A percentile compares a stretch with the other conserved stretches of the same genome.
These are phyloP conservation scores for Geotrypetes seraphini DNA, from an alignment of 2,797 vertebrate species.

Conservation along the genomic window DNA sequence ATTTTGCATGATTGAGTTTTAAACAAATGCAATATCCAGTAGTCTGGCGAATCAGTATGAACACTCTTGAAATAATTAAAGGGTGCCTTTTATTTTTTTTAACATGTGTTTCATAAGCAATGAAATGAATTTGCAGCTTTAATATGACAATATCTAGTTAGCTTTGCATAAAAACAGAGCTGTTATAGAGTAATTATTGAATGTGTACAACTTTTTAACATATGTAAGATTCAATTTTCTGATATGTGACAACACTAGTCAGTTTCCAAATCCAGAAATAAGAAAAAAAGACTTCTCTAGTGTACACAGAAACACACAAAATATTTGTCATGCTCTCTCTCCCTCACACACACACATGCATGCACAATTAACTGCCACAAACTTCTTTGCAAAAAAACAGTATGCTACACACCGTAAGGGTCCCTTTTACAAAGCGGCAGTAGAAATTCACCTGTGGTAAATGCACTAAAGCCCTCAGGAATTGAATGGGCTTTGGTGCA, in stretches of 20 bases:
- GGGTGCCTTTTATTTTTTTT: conserved; percentile 80
- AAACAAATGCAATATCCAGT: conserved; percentile 99
- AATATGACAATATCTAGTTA: conserved; percentile 93
- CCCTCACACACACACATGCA: too few relatives aligned
- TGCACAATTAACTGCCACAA: too few relatives aligned
- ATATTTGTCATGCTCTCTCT: too few relatives aligned
- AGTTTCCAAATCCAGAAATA: conserved; percentile 71
- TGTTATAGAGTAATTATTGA: conserved; percentile 95
- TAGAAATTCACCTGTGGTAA: too few relatives aligned
- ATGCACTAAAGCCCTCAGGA: too few relatives aligned
- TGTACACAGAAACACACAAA: conserved; percentile 4
- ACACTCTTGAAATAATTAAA: conserved; percentile 95
- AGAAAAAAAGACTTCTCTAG: conserved; percentile 27
- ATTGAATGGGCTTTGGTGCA: too few relatives aligned
- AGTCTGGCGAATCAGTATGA: conserved; percentile 57
- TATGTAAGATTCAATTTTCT: conserved; percentile 93
- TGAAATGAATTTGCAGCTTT: conserved; percentile 96
- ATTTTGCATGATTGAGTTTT: conserved; percentile 99
- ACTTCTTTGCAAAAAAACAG: too few relatives aligned
- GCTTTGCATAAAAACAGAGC: conserved; percentile 90
- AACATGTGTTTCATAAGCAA: conserved; percentile 97
- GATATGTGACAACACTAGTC: conserved; percentile 74
- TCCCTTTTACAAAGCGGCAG: too few relatives aligned
- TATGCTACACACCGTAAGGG: too few relatives aligned
- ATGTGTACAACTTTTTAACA: conserved; percentile 97